Percentiles rank a stretch among this genome's conserved stretches.
Conservation (phyloP, 1,140 invertebrate species). For the Halyomorpha halys region DNA sequence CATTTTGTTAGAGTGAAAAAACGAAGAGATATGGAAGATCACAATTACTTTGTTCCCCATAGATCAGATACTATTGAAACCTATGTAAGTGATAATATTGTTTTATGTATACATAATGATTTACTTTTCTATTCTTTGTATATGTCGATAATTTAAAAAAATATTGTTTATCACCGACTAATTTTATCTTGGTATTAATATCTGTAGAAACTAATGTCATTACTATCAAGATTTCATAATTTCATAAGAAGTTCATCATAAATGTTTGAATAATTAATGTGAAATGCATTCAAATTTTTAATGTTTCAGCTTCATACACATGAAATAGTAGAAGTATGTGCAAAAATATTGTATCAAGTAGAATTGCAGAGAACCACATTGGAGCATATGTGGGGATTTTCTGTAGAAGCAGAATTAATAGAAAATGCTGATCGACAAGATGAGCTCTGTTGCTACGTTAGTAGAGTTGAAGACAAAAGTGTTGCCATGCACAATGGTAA, state of each 20-base stretch:
- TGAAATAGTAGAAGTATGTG: constrained; percentile 90
- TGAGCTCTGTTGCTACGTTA: constrained; percentile 92
- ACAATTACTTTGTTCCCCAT: constrained; percentile 90
- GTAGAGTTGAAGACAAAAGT: constrained; percentile 86
- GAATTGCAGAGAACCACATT: constrained; percentile 77
- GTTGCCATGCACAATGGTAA: constrained; percentile 91
- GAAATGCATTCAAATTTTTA: background rate
- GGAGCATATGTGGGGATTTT: constrained; percentile 96
- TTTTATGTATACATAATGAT: too few relatives aligned
- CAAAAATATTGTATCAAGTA: constrained; percentile 93
- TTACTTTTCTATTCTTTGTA: too few relatives aligned
- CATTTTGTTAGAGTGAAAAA: constrained; percentile 93
- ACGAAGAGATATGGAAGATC: constrained; percentile 86
- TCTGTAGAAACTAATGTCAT: too few relatives aligned
- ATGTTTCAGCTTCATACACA: constrained; percentile 74
- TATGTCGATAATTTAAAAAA: too few relatives aligned
- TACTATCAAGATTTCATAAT: too few relatives aligned
- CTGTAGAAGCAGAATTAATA: constrained; percentile 90
- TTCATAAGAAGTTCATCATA: too few relatives aligned
- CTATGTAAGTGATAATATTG: constrained; percentile 61
- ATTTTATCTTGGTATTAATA: too few relatives aligned
- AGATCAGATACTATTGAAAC: constrained; percentile 86
- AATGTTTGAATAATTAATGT: background rate
- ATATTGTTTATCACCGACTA: too few relatives aligned
- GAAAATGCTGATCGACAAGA: constrained; percentile 92